A percentile compares a stretch with the other conserved stretches of the same genome.
These are phyloP conservation scores for Entomyzon cyanotis DNA, from an alignment of 2,113 vertebrate genomes.

Conservation along the genomic window DNA sequence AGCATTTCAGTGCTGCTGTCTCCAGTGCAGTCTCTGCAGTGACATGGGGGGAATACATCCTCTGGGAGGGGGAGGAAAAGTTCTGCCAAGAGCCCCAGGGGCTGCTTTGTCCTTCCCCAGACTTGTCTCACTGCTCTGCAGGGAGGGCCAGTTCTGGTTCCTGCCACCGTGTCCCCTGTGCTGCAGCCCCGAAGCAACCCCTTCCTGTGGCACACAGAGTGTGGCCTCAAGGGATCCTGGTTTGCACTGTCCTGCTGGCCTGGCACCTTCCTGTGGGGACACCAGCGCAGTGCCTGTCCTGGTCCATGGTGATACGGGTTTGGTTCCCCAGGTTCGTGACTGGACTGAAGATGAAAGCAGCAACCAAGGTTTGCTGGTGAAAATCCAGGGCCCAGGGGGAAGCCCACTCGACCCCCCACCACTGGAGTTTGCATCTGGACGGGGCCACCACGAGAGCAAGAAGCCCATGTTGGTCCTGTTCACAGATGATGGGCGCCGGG, in stretches of 20 bases:
- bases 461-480: constrained; percentile 92
- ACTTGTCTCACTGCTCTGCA: background rate
- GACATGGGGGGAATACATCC: background rate
- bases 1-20: background rate
- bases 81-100: fast-evolving
- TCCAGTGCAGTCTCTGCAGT: background rate
- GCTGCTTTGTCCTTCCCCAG: background rate
- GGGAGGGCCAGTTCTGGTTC: fast-evolving
- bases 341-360: constrained; percentile 81
- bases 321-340: constrained; percentile 77
- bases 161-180: fast-evolving
- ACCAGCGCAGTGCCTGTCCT: fast-evolving
- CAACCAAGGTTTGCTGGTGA: constrained; percentile 84
- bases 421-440: constrained; percentile 79
- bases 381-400: constrained; percentile 67
- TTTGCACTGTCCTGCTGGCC: fast-evolving
- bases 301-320: fast-evolving
- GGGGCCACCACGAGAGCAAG: constrained; percentile 85
- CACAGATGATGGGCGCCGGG: constrained; percentile 83
- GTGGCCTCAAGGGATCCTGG: fast-evolving
- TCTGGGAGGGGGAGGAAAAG: background rate
- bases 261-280: background rate
- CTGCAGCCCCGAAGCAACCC: fast-evolving
- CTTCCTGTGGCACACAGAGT: fast-evolving
- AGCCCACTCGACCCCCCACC: constrained; percentile 60